Evolutionary conservation across 1,140 invertebrate genomes (phyloP).

Genomic region (fruit fly (Drosophila melanogaster)): Release_6_plus_ISO1_MT NT_033777.3:27963001-27963500

Average conservation of each 20-base stretch:
- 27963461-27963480: constrained; percentile 37
- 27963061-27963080: constrained; percentile 40
- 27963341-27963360: constrained; percentile 16
- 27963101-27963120: constrained; percentile 37
- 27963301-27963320: constrained; percentile 18
- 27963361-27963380: neutral
- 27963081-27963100: constrained; percentile 50
- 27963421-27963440: constrained; percentile 19
- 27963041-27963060: constrained; percentile 34
- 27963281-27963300: constrained; percentile 16
- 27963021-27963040: constrained; percentile 49
- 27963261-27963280: constrained; percentile 1
- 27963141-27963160: constrained; percentile 18
- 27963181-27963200: constrained; percentile 5
- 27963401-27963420: constrained; percentile 22
- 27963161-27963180: constrained; percentile 43
- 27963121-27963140: neutral
- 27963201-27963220: constrained; percentile 38
- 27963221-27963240: neutral
- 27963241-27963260: constrained; percentile 41
- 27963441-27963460: constrained; percentile 30
- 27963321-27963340: constrained; percentile 24
- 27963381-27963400: constrained; percentile 6
- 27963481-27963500: neutral
- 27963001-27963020: constrained; percentile 5